Percentiles rank a stretch among this genome's conserved stretches.
phyloP scores from a whole-genome alignment of 92 coral and sea anemone genomes.

The Montipora capitata region DNA sequence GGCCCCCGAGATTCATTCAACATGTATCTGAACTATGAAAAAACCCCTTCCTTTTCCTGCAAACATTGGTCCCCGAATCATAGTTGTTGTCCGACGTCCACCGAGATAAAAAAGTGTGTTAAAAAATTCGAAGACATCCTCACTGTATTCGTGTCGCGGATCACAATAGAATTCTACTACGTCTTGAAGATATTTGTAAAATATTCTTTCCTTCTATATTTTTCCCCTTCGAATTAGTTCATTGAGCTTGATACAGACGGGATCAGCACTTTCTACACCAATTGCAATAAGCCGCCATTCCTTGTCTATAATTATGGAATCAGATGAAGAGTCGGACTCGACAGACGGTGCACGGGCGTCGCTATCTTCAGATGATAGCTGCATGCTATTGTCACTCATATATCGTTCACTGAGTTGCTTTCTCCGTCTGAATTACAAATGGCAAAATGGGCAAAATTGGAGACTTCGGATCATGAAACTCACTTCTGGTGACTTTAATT shows the following conservation, averaged over 20 bases:
- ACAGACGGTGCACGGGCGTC: too few relatives aligned
- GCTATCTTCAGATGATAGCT: too few relatives aligned
- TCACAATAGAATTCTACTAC: conserved; percentile 37
- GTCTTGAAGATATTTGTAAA: conserved; percentile 41
- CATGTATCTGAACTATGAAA: conserved; percentile 1
- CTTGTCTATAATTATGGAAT: conserved; percentile 12
- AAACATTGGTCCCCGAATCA: conserved; percentile 61
- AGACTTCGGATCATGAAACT: too few relatives aligned
- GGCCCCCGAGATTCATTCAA: conserved; percentile 37
- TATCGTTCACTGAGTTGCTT: too few relatives aligned
- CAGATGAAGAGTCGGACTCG: too few relatives aligned
- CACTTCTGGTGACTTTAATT: too few relatives aligned
- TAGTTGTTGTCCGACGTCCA: conserved; percentile 56
- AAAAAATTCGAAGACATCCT: conserved; percentile 65
- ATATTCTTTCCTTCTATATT: conserved; percentile 41
- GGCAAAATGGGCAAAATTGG: too few relatives aligned
- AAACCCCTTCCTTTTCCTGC: conserved; percentile 22
- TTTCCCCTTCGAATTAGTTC: conserved; percentile 35
- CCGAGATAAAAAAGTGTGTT: conserved; percentile 56
- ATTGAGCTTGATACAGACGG: conserved; percentile 49
- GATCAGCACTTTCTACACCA: conserved; percentile 63
- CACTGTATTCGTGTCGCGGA: conserved; percentile 53
- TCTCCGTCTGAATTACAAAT: too few relatives aligned
- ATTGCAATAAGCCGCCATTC: conserved; percentile 55
- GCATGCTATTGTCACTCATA: too few relatives aligned